Conservation (phyloP, 2,888 invertebrate species). For the Cecidostiba fungosa region DNA sequence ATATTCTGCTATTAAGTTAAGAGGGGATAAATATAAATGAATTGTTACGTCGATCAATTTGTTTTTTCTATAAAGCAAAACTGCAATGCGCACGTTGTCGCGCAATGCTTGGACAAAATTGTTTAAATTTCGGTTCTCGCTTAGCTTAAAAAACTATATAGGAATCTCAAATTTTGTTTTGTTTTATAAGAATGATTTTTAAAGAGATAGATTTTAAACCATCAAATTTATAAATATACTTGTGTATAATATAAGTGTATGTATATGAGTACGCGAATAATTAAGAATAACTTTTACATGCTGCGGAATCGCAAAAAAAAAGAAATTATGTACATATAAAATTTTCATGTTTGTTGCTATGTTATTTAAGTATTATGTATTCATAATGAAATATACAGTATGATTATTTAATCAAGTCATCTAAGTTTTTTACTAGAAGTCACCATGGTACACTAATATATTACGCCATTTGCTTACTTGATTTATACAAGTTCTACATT, state of each 20-base stretch:
- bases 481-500: too few species aligned
- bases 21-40: neutral
- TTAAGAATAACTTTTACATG: slow-evolving; percentile 66
- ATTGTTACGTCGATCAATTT: neutral
- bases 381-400: slow-evolving; percentile 59
- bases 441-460: too few species aligned
- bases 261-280: slow-evolving; percentile 59
- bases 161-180: slow-evolving; percentile 42
- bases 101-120: neutral
- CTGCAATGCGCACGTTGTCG: neutral
- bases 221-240: slow-evolving; percentile 54
- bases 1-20: slow-evolving; percentile 2
- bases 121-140: neutral
- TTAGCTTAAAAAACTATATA: neutral
- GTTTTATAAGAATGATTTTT: slow-evolving; percentile 56
- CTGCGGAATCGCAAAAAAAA: slow-evolving; percentile 58
- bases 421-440: neutral
- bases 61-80: slow-evolving; percentile 12
- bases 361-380: slow-evolving; percentile 76
- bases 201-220: slow-evolving; percentile 46
- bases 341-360: slow-evolving; percentile 76
- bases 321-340: slow-evolving; percentile 73
- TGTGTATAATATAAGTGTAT: slow-evolving; percentile 63
- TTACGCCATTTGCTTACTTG: too few species aligned
- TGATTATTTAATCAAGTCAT: slow-evolving; percentile 54